These are phyloP conservation scores for Hybognathus amarus DNA, from an alignment of 2,797 vertebrate species.

Conservation along the genomic window DNA sequence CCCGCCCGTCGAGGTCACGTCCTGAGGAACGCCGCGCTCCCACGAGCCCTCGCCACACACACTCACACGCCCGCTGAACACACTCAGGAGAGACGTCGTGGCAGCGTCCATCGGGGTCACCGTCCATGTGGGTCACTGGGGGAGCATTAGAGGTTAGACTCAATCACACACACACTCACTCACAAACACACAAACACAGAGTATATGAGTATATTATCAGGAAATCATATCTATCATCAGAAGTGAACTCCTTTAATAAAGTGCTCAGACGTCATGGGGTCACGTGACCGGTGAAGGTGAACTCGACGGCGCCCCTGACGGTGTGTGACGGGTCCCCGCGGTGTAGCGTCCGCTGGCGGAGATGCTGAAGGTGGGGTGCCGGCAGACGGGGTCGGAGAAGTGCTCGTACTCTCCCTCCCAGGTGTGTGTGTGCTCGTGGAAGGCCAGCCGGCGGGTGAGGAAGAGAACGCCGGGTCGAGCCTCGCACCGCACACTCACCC, in stretches of 20 bases:
- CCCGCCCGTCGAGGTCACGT: constrained; percentile 85
- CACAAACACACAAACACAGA: constrained; percentile 30
- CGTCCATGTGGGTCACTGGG: constrained; percentile 87
- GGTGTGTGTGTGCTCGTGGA: constrained; percentile 83
- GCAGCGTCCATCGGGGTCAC: constrained; percentile 86
- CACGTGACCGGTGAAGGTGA: constrained; percentile 84
- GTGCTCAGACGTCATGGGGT: too few relatives aligned
- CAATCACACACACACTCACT: too few relatives aligned
- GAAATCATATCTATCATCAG: too few relatives aligned
- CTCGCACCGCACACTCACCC: constrained; percentile 88
- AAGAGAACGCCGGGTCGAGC: constrained; percentile 87
- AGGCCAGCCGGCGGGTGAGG: constrained; percentile 86
- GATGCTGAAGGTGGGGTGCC: constrained; percentile 86
- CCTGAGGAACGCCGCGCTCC: constrained; percentile 85
- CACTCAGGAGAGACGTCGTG: constrained; percentile 84
- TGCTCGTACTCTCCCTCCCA: constrained; percentile 89
- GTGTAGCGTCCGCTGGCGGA: constrained; percentile 85
- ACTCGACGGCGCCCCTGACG: constrained; percentile 85
- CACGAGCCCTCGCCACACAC: constrained; percentile 83
- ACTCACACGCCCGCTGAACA: constrained; percentile 82
- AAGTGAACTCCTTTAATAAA: too few relatives aligned
- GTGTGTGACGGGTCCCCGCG: constrained; percentile 79
- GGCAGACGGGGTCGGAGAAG: constrained; percentile 87
- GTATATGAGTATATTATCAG: too few relatives aligned
- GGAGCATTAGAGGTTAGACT: too few relatives aligned